phyloP scores from a whole-genome alignment of 2,797 vertebrate genomes.

The Margarornis squamiger region DNA sequence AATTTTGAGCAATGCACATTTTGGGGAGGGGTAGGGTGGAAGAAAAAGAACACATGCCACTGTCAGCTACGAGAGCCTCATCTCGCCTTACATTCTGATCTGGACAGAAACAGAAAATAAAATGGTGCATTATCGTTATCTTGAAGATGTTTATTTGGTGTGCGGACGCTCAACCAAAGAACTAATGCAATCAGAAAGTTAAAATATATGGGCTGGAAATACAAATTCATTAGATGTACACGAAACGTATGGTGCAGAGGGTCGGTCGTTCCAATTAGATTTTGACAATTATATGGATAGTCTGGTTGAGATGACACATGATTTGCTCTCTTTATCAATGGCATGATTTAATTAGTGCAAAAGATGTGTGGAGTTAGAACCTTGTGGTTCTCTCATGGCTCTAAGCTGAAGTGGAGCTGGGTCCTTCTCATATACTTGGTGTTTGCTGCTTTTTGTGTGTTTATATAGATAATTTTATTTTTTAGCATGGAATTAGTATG shows the following conservation, averaged over 20 bases:
- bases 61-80: not conserved
- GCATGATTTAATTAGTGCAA: conserved; percentile 57
- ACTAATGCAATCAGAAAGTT: conserved; percentile 57
- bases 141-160: conserved; percentile 47
- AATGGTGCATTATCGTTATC: conserved; percentile 47
- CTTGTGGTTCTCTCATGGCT: not conserved
- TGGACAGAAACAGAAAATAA: not conserved
- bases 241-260: conserved; percentile 30
- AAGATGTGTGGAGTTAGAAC: conserved; percentile 1
- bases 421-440: not conserved
- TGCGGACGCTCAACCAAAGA: conserved; percentile 41
- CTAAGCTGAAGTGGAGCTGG: not conserved
- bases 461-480: not conserved
- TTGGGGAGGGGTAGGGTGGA: not conserved
- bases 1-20: conserved; percentile 38
- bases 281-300: conserved; percentile 68
- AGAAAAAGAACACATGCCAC: not conserved
- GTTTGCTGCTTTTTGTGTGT: not conserved
- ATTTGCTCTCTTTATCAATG: conserved; percentile 51
- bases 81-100: not conserved
- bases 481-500: not conserved
- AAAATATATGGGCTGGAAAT: conserved; percentile 65
- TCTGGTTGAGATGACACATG: conserved; percentile 70
- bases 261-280: conserved; percentile 57
- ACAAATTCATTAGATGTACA: conserved; percentile 68